Percentiles rank a stretch among this genome's conserved stretches.
Evolutionary conservation across 2,888 invertebrate genomes (phyloP).

Genomic region (Orthonevra nobilis): DNA sequence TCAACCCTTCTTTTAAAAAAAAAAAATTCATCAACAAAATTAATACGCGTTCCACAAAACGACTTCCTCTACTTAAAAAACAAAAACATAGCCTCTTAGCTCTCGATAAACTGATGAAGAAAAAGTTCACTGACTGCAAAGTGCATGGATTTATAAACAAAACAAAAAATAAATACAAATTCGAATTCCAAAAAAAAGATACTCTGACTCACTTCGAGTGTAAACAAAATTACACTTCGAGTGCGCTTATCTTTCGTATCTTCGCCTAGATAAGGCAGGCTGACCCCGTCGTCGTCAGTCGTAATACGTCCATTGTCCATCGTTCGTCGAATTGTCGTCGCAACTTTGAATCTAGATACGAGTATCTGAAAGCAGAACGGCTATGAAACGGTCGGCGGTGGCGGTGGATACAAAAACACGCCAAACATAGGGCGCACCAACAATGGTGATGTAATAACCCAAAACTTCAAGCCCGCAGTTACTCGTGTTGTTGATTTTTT

Average conservation of each 20-base stretch:
- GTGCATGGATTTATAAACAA: too few species aligned
- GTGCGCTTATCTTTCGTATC: too few species aligned
- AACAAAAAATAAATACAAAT: too few species aligned
- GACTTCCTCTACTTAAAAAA: constrained; percentile 21
- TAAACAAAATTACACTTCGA: too few species aligned
- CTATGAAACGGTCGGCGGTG: constrained; percentile 6
- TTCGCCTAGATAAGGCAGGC: too few species aligned
- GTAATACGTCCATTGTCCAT: neutral
- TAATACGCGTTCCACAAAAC: too few species aligned
- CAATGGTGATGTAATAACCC: constrained; percentile 61
- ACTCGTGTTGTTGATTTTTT: constrained; percentile 15
- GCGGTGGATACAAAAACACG: constrained; percentile 11
- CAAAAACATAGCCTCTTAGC: constrained; percentile 7
- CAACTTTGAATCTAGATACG: constrained; percentile 10
- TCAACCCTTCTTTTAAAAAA: constrained; percentile 25
- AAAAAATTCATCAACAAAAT: constrained; percentile 8
- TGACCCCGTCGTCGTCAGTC: too few species aligned
- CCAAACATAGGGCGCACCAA: neutral
- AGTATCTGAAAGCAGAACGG: constrained; percentile 29
- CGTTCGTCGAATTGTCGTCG: constrained; percentile 28
- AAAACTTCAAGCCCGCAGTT: constrained; percentile 18
- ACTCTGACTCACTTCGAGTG: constrained; percentile 10
- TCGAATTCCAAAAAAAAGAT: too few species aligned
- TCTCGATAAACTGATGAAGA: neutral
- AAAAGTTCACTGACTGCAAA: constrained; percentile 61